phyloP scores from a whole-genome alignment of 2,888 invertebrate genomes.

The Anoplius nigerrimus region DNA sequence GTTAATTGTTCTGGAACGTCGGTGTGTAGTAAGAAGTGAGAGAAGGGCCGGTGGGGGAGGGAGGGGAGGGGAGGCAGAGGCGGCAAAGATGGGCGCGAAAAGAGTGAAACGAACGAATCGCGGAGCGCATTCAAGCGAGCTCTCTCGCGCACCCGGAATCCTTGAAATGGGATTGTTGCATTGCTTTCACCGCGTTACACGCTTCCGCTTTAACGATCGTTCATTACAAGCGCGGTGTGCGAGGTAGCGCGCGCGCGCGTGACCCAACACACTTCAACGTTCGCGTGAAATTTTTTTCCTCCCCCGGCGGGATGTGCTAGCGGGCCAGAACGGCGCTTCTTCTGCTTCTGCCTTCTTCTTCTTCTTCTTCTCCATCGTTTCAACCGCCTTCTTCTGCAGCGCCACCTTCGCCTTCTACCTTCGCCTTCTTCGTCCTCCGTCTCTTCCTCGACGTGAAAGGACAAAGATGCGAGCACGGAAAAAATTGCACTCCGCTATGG shows the following conservation, averaged over 20 bases:
- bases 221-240: constrained; percentile 12
- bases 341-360: too few relatives aligned
- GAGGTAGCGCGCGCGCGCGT: not conserved
- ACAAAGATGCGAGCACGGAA: too few relatives aligned
- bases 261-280: not conserved
- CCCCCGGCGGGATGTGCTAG: too few relatives aligned
- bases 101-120: not conserved
- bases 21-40: too few relatives aligned
- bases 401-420: not conserved
- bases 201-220: constrained; percentile 41
- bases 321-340: too few relatives aligned
- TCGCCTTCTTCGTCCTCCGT: not conserved
- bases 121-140: constrained; percentile 33
- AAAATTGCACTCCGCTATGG: too few relatives aligned
- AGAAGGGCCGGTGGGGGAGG: not conserved
- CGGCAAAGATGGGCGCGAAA: constrained; percentile 36
- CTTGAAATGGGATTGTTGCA: constrained; percentile 40
- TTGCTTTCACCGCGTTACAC: constrained; percentile 51
- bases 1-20: constrained; percentile 69
- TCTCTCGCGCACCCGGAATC: constrained; percentile 51
- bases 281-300: constrained; percentile 5
- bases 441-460: not conserved
- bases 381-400: too few relatives aligned
- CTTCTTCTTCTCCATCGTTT: too few relatives aligned
- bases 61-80: too few relatives aligned